phyloP scores from a whole-genome alignment of 2,888 invertebrate species.

The Oligia strigilis region DNA sequence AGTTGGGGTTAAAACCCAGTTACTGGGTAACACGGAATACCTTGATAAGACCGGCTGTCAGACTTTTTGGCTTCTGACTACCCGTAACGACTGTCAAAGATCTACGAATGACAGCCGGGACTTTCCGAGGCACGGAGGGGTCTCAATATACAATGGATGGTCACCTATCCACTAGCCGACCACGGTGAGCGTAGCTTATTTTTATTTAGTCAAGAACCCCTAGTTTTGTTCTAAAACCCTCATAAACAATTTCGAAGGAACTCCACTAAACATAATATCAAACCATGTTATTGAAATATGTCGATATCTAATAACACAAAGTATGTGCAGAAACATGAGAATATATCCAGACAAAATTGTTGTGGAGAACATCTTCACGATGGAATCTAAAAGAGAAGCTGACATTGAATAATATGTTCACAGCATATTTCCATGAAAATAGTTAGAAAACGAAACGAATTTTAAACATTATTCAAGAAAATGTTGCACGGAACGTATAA shows the following conservation, averaged over 20 bases:
- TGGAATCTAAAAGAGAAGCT: conserved; percentile 40
- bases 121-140: too few relatives aligned
- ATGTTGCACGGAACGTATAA: conserved; percentile 49
- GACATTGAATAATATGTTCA: conserved; percentile 61
- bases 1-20: background rate
- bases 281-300: conserved; percentile 14
- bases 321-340: conserved; percentile 26
- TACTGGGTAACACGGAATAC: background rate
- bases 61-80: background rate
- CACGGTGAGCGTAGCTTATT: background rate
- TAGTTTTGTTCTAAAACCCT: background rate
- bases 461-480: conserved; percentile 50
- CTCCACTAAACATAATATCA: conserved; percentile 4
- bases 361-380: conserved; percentile 23
- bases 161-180: background rate
- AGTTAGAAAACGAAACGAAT: conserved; percentile 43
- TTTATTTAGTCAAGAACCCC: too few relatives aligned
- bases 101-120: background rate
- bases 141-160: background rate
- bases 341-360: conserved; percentile 33
- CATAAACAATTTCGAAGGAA: background rate
- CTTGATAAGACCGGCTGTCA: background rate
- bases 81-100: background rate
- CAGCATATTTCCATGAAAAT: conserved; percentile 48
- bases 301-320: conserved; percentile 31